These are phyloP conservation scores for Salmo trutta DNA, from an alignment of 2,797 vertebrate genomes.

Conservation along the genomic window DNA sequence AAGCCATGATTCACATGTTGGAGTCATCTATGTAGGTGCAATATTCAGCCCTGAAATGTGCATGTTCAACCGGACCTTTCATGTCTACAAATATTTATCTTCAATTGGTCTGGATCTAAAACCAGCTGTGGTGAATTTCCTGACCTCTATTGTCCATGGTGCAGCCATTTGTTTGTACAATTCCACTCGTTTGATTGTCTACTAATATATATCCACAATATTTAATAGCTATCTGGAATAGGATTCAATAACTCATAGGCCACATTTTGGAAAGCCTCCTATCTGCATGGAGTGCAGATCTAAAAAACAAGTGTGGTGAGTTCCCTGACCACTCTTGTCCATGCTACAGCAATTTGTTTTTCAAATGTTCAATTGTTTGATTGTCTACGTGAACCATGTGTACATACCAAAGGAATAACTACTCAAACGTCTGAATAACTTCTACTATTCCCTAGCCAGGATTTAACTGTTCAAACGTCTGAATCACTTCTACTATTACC, in stretches of 20 bases:
- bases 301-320: neutral
- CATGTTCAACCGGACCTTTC: neutral
- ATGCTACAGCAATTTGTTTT: neutral
- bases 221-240: no score
- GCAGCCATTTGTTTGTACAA: neutral
- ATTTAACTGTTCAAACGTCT: no score
- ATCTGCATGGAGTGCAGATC: neutral
- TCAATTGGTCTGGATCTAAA: neutral
- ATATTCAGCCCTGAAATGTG: no score
- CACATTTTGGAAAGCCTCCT: no score
- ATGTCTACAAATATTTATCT: neutral
- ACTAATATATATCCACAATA: no score
- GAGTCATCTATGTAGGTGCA: no score
- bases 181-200: neutral
- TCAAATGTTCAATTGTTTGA: neutral
- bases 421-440: no score
- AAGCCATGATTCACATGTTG: no score
- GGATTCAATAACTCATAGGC: no score
- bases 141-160: neutral
- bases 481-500: no score
- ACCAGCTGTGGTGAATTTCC: neutral
- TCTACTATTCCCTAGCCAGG: no score
- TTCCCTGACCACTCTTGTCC: neutral
- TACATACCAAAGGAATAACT: neutral
- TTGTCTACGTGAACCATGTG: no score